A percentile compares a stretch with the other conserved stretches of the same genome.
These are phyloP conservation scores for Deilephila porcellus DNA, from an alignment of 2,888 invertebrate species.

Conservation along the genomic window DNA sequence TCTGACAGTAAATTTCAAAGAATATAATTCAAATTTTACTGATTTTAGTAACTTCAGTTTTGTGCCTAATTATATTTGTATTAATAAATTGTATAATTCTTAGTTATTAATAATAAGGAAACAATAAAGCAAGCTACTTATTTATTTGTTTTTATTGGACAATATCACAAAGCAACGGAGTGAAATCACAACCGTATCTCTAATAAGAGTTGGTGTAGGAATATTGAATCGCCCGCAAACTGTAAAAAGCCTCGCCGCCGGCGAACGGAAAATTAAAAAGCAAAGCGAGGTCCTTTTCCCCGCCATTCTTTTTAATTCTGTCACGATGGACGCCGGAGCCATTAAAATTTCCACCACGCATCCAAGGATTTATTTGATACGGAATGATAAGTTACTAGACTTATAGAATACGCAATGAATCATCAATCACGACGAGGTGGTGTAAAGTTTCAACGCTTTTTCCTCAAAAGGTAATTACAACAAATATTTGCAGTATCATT, in stretches of 20 bases:
- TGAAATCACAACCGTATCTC: constrained; percentile 33
- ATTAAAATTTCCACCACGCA: constrained; percentile 74
- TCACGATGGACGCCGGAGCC: constrained; percentile 68
- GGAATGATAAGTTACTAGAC: constrained; percentile 44
- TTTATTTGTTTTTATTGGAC: background rate
- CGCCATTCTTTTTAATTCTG: constrained; percentile 79
- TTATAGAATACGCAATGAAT: constrained; percentile 49
- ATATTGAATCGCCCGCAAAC: constrained; percentile 67
- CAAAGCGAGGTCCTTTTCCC: constrained; percentile 70
- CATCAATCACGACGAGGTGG: constrained; percentile 37
- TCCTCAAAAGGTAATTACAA: constrained; percentile 50
- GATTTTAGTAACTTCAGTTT: too few relatives aligned
- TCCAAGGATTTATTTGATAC: constrained; percentile 69
- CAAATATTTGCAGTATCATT: constrained; percentile 53
- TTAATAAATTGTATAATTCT: too few relatives aligned
- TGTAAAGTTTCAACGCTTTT: constrained; percentile 40
- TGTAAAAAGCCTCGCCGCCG: constrained; percentile 61
- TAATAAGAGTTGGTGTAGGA: constrained; percentile 47
- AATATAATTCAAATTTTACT: too few relatives aligned
- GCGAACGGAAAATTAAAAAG: constrained; percentile 83
- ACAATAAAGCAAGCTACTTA: background rate
- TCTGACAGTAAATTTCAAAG: too few relatives aligned
- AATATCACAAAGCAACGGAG: background rate
- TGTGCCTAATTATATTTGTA: too few relatives aligned
- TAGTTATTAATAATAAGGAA: background rate